A percentile compares a stretch with the other conserved stretches of the same genome.
These are phyloP conservation scores for Dolichotis patagonum DNA, from an alignment of 2,113 vertebrate species.

Conservation along the genomic window DNA sequence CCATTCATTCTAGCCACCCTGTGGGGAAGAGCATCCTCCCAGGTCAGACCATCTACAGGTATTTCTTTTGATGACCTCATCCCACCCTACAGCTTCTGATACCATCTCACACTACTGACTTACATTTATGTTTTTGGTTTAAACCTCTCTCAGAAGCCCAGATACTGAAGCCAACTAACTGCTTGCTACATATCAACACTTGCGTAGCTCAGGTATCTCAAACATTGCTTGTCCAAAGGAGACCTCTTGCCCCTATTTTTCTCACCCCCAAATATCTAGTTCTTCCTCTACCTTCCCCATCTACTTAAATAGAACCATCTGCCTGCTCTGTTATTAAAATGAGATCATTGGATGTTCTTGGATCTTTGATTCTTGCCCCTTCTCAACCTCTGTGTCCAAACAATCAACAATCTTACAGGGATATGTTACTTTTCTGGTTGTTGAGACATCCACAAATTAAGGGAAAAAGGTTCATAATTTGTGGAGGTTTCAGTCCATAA, in stretches of 20 bases:
- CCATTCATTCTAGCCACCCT: background rate
- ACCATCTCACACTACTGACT: background rate
- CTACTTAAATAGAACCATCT: background rate
- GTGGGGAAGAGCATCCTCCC: background rate
- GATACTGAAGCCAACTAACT: background rate
- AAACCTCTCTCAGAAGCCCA: background rate
- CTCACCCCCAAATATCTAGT: background rate
- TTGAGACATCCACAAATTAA: no score
- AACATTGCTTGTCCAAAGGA: background rate
- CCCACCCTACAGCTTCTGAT: background rate
- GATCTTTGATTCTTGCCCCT: background rate
- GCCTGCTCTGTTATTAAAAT: background rate
- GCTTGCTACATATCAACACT: background rate
- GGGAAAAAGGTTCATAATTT: no score
- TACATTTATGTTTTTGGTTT: background rate
- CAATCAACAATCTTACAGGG: background rate
- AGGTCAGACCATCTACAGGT: background rate
- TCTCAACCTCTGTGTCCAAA: background rate
- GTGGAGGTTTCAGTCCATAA: no score
- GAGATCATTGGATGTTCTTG: background rate
- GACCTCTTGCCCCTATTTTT: background rate
- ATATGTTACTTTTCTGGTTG: no score
- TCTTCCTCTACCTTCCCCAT: background rate
- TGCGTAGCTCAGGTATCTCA: background rate
- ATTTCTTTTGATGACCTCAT: background rate